Conservation (phyloP, 2,888 invertebrate genomes). For the Tupiocoris notatus region DNA sequence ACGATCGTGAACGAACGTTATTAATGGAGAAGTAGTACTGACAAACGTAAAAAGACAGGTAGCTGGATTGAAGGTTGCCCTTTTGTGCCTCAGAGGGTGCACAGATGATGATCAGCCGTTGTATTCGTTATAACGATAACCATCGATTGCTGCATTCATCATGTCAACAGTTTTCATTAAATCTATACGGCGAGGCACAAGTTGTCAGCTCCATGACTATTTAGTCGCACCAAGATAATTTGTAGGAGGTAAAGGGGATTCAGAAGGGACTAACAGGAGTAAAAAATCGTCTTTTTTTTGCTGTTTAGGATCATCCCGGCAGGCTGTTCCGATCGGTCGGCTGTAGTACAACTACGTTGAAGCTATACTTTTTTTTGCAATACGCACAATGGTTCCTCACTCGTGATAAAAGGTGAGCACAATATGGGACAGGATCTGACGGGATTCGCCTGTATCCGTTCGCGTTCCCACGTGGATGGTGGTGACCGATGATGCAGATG, state of each 20-base stretch:
- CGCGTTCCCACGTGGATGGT: background rate
- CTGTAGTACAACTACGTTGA: too few species aligned
- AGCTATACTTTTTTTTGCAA: too few species aligned
- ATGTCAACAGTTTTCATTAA: background rate
- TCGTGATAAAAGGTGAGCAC: background rate
- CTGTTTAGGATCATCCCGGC: too few species aligned
- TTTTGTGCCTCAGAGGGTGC: background rate
- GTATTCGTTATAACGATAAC: background rate
- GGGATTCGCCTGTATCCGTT: background rate
- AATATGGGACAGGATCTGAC: background rate
- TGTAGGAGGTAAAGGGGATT: too few species aligned
- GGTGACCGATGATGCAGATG: slow-evolving; percentile 26
- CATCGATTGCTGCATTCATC: background rate
- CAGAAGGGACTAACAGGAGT: too few species aligned
- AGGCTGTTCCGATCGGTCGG: too few species aligned
- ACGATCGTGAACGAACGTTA: too few species aligned
- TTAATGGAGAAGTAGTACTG: too few species aligned
- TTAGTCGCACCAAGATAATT: too few species aligned
- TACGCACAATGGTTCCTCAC: too few species aligned
- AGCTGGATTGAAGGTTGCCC: background rate
- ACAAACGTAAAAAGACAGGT: background rate
- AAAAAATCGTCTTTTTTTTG: too few species aligned
- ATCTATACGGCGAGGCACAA: background rate
- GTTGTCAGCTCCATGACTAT: background rate
- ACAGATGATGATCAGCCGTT: background rate